phyloP scores from a whole-genome alignment of 2,113 vertebrate genomes.

The Alethe diademata region DNA sequence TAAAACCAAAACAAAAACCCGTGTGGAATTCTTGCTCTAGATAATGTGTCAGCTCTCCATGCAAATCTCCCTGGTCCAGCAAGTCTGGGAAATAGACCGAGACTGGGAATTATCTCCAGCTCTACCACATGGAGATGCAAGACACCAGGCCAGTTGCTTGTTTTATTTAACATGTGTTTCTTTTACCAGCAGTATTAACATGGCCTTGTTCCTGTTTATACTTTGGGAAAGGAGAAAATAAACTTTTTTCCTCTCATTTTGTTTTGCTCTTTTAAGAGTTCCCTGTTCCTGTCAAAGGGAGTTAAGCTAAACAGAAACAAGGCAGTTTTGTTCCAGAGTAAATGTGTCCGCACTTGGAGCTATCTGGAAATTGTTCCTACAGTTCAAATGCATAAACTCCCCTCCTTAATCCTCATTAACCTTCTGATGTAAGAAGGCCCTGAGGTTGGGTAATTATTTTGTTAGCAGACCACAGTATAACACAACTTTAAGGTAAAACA shows the following conservation, averaged over 20 bases:
- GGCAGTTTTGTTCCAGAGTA: neutral
- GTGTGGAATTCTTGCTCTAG: neutral
- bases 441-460: neutral
- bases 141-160: neutral
- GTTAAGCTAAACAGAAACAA: constrained; percentile 49
- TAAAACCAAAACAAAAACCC: neutral
- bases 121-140: neutral
- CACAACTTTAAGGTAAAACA: neutral
- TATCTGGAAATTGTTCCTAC: neutral
- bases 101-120: neutral
- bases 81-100: neutral
- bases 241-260: constrained; percentile 19
- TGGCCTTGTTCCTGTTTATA: constrained; percentile 52
- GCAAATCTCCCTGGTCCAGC: neutral
- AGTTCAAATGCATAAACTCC: neutral
- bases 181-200: neutral
- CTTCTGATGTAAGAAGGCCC: neutral
- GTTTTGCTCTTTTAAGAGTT: neutral
- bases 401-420: neutral
- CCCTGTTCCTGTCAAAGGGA: constrained; percentile 37
- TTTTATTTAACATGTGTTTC: constrained; percentile 16
- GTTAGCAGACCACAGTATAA: neutral
- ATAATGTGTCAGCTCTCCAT: neutral
- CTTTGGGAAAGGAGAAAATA: constrained; percentile 26
- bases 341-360: neutral